phyloP scores from a whole-genome alignment of 2,113 vertebrate species.

The Oxyura jamaicensis region DNA sequence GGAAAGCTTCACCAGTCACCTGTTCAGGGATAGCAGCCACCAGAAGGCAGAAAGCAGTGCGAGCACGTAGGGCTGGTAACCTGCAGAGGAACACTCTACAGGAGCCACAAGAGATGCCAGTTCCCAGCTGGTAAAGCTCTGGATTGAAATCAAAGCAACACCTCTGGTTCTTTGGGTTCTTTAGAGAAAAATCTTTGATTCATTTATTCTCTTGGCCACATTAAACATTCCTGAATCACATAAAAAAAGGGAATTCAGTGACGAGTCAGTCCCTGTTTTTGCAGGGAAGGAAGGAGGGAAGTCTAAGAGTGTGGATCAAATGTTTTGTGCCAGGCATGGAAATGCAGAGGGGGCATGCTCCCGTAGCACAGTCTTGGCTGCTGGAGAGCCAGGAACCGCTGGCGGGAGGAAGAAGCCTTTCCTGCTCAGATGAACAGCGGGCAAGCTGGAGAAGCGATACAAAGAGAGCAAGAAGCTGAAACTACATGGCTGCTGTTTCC shows the following conservation, averaged over 20 bases:
- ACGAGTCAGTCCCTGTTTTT: neutral
- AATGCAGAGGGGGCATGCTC: neutral
- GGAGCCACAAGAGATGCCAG: neutral
- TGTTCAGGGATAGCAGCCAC: neutral
- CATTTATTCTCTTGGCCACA: neutral
- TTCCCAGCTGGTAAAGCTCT: neutral
- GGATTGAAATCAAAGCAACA: neutral
- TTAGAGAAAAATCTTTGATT: neutral
- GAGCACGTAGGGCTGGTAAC: no score
- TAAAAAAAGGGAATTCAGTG: neutral
- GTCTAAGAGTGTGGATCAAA: neutral
- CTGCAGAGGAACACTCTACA: accelerated
- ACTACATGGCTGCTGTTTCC: accelerated
- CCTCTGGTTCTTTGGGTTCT: neutral
- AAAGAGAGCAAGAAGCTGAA: neutral
- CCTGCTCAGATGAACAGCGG: accelerated
- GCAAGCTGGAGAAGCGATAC: neutral
- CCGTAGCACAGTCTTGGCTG: neutral
- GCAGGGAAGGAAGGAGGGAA: neutral
- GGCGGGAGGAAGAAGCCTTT: neutral
- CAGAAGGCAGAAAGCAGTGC: neutral
- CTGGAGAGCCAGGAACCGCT: neutral
- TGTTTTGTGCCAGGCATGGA: neutral
- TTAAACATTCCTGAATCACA: neutral
- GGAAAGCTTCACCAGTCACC: neutral